Evolutionary conservation across 2,888 invertebrate genomes (phyloP), one percentile per base, ranked within the genome.

Genomic region (Napeogenes inachia): DNA sequence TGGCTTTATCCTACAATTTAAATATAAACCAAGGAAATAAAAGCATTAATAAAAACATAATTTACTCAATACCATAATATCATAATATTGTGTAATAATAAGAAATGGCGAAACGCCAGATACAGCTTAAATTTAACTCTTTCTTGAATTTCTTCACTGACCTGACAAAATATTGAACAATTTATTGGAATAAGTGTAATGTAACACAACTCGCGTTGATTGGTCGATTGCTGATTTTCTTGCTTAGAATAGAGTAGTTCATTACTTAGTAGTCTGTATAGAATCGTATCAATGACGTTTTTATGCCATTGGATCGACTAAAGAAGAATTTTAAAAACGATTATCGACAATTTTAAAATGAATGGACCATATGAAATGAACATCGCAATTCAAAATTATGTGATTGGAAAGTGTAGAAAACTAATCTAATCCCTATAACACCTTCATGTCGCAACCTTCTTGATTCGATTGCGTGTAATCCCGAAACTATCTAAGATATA

Each of bases 401-500:
- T 38, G 4, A 38, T 6, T 13, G 4, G 13, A 12, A 21, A n/a
- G n/a, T 13, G 21, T 47, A 47, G 3, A 13, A 21, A 30, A 30
- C 30, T 8, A 3, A 12, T 30, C 30, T 10, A 8, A 50, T 10
- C 1, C 47, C 1, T 3, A 2, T 50, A 50, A 21, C 13, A 13
- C 30, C 8, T 6, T 50, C 30, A 30, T 21, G 21, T 30, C 30
- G 8, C 6, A 30, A 50, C 10, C 12, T 10, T 21, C 35, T 46
- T 38, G 13, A 5, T 38, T 21, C 50, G 13, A 21, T 21, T 32
- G 45, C 50, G n/a, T 30, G 13, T 45, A 32, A 53, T 35, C 50
- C 42, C 59, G 35, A 61, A 61, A 62, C 59, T 69, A 71, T 68
- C 72, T 21, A 21, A 1, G 21, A 21, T 21, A 21, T 21, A 21